These are phyloP conservation scores for Lasius fuliginosus DNA, from an alignment of 2,888 invertebrate species.

Conservation along the genomic window DNA sequence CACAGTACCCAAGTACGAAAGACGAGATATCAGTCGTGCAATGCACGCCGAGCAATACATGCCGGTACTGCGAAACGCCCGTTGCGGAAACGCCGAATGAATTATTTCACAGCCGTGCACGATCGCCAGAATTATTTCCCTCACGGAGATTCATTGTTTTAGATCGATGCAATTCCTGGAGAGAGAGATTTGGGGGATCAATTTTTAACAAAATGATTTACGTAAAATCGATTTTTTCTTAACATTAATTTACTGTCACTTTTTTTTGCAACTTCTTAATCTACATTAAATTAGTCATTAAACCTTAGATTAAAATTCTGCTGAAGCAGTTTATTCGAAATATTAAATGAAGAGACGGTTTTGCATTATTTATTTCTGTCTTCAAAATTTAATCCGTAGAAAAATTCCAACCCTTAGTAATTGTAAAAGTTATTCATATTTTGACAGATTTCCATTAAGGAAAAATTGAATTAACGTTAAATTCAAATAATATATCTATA, in stretches of 20 bases:
- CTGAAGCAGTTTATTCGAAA: neutral
- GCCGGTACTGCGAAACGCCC: conserved; percentile 10
- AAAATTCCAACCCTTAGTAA: neutral
- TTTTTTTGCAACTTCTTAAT: neutral
- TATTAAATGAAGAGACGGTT: neutral
- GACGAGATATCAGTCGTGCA: conserved; percentile 46
- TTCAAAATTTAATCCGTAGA: neutral
- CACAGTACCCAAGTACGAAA: conserved; percentile 36
- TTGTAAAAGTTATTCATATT: neutral
- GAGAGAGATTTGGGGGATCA: neutral
- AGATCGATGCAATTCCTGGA: neutral
- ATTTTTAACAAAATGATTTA: neutral
- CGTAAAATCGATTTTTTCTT: neutral
- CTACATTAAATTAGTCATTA: neutral
- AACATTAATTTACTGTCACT: neutral
- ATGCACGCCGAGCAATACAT: conserved; percentile 34
- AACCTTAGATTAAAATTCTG: neutral
- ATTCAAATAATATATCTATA: neutral
- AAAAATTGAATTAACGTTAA: neutral
- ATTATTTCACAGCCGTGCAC: conserved; percentile 64
- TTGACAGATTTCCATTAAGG: neutral
- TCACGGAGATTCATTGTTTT: conserved; percentile 40
- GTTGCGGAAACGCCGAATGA: conserved; percentile 64
- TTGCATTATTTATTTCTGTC: neutral
- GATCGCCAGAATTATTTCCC: conserved; percentile 38